These are phyloP conservation scores for Agrotis segetum DNA, from an alignment of 2,888 invertebrate species.

Conservation along the genomic window DNA sequence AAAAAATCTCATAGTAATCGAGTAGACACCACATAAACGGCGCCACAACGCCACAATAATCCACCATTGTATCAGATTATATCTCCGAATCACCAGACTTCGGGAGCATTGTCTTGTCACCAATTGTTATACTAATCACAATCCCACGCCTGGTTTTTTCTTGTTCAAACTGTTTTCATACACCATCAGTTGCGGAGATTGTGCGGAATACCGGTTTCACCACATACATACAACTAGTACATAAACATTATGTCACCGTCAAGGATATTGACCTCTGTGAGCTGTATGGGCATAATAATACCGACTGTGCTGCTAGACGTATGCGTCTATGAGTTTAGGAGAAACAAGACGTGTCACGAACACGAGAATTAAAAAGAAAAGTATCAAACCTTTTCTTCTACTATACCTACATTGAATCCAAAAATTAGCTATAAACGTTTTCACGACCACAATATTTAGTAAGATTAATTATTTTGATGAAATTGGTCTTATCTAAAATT, in stretches of 20 bases:
- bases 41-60: conserved; percentile 8
- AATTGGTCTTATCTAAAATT: too few relatives aligned
- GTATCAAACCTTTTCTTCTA: too few relatives aligned
- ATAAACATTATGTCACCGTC: conserved; percentile 41
- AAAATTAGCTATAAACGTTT: too few relatives aligned
- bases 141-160: conserved; percentile 42
- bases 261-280: conserved; percentile 49
- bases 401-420: too few relatives aligned
- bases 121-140: conserved; percentile 50
- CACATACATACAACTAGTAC: background rate
- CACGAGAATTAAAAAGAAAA: too few relatives aligned
- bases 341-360: background rate
- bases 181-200: conserved; percentile 14
- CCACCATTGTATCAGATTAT: conserved; percentile 8
- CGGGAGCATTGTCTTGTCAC: conserved; percentile 12
- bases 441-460: too few relatives aligned
- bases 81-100: conserved; percentile 4
- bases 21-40: background rate
- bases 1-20: too few relatives aligned
- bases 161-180: conserved; percentile 30
- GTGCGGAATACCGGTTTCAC: conserved; percentile 41
- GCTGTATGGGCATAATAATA: background rate
- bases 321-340: background rate
- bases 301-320: background rate
- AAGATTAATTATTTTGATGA: too few relatives aligned